phyloP scores from a whole-genome alignment of 1,140 invertebrate genomes.

The Piezodorus guildinii region DNA sequence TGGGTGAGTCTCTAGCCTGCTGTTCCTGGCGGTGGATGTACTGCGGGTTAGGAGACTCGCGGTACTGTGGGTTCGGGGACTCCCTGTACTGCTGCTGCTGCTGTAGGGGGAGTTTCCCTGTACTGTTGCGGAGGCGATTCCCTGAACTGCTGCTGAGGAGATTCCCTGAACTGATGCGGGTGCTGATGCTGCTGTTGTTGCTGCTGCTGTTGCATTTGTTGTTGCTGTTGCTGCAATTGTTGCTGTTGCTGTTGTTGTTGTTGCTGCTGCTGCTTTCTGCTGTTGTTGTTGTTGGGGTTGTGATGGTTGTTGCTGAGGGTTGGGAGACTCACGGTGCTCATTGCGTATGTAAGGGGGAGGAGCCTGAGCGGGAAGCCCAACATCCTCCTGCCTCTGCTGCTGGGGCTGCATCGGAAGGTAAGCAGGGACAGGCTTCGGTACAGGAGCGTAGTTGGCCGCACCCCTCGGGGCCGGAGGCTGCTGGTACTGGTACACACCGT shows the following conservation, averaged over 20 bases:
- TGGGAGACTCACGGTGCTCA: background rate
- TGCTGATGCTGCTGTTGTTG: background rate
- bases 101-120: background rate
- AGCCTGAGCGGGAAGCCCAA: constrained; percentile 15
- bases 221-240: constrained; percentile 3
- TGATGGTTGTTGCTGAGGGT: constrained; percentile 13
- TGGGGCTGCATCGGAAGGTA: constrained; percentile 15
- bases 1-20: constrained; percentile 13
- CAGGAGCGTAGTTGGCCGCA: constrained; percentile 21
- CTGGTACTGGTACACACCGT: constrained; percentile 24
- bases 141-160: background rate
- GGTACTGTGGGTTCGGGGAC: constrained; percentile 10
- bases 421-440: constrained; percentile 16
- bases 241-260: constrained; percentile 17
- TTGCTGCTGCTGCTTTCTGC: constrained; percentile 13
- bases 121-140: background rate
- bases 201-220: constrained; percentile 7
- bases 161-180: background rate
- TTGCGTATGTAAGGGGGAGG: constrained; percentile 4
- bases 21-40: constrained; percentile 15
- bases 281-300: constrained; percentile 22
- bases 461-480: constrained; percentile 13
- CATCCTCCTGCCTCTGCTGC: constrained; percentile 14
- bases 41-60: constrained; percentile 4
- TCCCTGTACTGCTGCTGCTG: constrained; percentile 17